Percentiles rank a stretch among this genome's conserved stretches.
phyloP scores from a whole-genome alignment of 2,113 vertebrate species.

The Callochromis pleurospilus region DNA sequence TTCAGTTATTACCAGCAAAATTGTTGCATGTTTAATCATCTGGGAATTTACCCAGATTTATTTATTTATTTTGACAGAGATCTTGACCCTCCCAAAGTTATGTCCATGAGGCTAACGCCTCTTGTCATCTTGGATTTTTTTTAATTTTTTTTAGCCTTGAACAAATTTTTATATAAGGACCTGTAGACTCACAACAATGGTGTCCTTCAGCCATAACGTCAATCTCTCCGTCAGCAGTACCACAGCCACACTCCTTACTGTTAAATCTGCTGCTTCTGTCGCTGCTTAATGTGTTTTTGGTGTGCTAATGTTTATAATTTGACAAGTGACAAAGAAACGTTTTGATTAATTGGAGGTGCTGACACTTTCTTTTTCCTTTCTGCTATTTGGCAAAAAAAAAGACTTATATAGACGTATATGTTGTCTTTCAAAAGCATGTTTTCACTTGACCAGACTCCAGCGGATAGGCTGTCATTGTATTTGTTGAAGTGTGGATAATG shows the following conservation, averaged over 20 bases:
- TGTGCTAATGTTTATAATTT: constrained; percentile 25
- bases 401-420: not conserved
- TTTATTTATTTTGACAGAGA: not conserved
- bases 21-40: not conserved
- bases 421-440: not conserved
- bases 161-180: constrained; percentile 32
- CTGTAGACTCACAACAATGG: not conserved
- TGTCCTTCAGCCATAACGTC: constrained; percentile 22
- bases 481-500: not conserved
- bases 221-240: constrained; percentile 23
- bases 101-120: not conserved
- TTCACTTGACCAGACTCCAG: not conserved
- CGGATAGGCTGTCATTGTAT: not conserved
- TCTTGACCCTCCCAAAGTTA: not conserved
- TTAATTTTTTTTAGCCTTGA: not conserved
- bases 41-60: not conserved
- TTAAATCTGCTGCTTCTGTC: not conserved
- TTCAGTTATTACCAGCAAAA: not conserved
- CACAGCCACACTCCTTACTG: constrained; percentile 5
- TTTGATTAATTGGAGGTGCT: constrained; percentile 25
- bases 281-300: constrained; percentile 13
- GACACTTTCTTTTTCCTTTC: not conserved
- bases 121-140: not conserved
- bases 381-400: not conserved
- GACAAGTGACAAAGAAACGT: constrained; percentile 20